Base-by-base conservation (phyloP, 2,888 invertebrate species). In the Andrena dorsata region DNA sequence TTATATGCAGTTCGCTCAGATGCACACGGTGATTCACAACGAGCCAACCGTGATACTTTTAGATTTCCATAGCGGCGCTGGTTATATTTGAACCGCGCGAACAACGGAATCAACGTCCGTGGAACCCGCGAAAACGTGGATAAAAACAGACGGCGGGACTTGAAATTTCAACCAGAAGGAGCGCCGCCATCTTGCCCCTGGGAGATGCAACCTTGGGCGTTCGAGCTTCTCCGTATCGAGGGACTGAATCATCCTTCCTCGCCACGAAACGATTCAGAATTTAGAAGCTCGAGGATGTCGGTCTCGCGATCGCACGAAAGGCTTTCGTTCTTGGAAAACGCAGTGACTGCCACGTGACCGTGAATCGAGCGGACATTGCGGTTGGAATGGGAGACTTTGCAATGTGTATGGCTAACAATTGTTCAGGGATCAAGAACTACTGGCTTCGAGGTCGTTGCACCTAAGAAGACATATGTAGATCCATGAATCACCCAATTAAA, bases 31-130 rank as follows among this genome's bases (percentile, higher is more conserved):
- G 76, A 83, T 77, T 81, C 84, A 83, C 65, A 69, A 73, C 72
- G 70, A 78, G 73, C 72, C 66, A 30, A 72, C 63, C 69, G 84
- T 35, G 76, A 78, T 86, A 71, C 83, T 84, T 75, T 84, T 84
- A 83, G 72, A 82, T 80, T 51, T 82, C 61, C 70, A 64, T 47
- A 70, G 32, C 41, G 60, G 65, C 60, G 20, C 26, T 41, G 58
- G 72, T 72, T 80, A 76, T 72, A 81, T 82, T 82, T 70, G 69
- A 81, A 63, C 60, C 61, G 41, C 53, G 49, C 71, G 78, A 64
- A 60, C 71, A 72, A 71, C 71, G 71, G 69, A 78, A 73, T 69
- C 73, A 51, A 6, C 68, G 35, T 32, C 5, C 35, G 70, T 66
- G 58, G 41, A 66, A 68, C 60, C 41, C 41, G n/a, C 26, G 16